A percentile compares a stretch with the other conserved stretches of the same genome.
These are phyloP conservation scores for Galeopsomyia nigrocyanea DNA, from an alignment of 2,888 invertebrate species.

Conservation along the genomic window DNA sequence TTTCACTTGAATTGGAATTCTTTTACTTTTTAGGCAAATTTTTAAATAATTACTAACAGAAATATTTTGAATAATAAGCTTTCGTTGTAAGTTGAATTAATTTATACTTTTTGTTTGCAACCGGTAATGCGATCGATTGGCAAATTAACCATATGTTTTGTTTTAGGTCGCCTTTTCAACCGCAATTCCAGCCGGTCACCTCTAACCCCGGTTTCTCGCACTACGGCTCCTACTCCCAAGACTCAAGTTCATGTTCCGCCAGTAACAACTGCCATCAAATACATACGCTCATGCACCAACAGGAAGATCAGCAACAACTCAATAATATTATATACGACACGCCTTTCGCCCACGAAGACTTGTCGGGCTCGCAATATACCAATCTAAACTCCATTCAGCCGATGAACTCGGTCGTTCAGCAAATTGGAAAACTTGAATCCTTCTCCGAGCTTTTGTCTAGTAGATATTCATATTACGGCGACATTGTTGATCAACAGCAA, in stretches of 20 bases:
- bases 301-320: slow-evolving; percentile 30
- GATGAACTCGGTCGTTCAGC: slow-evolving; percentile 64
- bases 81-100: too few relatives aligned
- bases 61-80: background rate
- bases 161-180: slow-evolving; percentile 55
- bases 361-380: slow-evolving; percentile 74
- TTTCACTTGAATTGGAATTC: too few relatives aligned
- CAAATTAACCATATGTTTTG: slow-evolving; percentile 29
- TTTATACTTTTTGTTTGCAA: too few relatives aligned
- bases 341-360: slow-evolving; percentile 67
- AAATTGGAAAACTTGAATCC: slow-evolving; percentile 77
- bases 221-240: slow-evolving; percentile 58
- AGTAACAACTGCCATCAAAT: slow-evolving; percentile 23
- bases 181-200: slow-evolving; percentile 51
- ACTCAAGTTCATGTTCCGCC: slow-evolving; percentile 35
- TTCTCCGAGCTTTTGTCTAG: slow-evolving; percentile 76
- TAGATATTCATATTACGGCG: slow-evolving; percentile 71
- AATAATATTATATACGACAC: slow-evolving; percentile 40
- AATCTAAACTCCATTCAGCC: slow-evolving; percentile 75
- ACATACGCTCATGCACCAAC: slow-evolving; percentile 43
- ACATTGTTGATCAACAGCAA: slow-evolving; percentile 58
- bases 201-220: slow-evolving; percentile 56
- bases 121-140: too few relatives aligned
- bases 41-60: too few relatives aligned
- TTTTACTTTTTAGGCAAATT: too few relatives aligned